phyloP scores from a whole-genome alignment of 2,113 vertebrate genomes.

The Ahaetulla prasina region DNA sequence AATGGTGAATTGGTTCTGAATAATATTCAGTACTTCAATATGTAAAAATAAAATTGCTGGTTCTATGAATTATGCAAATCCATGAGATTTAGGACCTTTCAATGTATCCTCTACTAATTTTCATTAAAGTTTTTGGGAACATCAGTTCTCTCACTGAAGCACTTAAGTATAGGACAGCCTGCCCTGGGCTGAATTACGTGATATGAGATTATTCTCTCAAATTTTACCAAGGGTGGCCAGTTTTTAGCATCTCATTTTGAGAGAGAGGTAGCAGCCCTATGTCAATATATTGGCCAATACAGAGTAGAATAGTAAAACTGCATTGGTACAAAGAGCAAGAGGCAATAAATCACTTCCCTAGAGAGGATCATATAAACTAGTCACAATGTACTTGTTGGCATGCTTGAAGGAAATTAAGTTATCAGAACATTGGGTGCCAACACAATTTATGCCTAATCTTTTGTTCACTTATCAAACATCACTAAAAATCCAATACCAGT shows the following conservation, averaged over 20 bases:
- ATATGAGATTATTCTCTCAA: background rate
- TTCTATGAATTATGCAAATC: background rate
- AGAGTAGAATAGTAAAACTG: background rate
- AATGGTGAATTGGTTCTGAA: background rate
- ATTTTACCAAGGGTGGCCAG: background rate
- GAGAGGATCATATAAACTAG: background rate
- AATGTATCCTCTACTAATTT: background rate
- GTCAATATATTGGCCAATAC: background rate
- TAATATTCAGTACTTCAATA: background rate
- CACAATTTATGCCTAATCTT: background rate
- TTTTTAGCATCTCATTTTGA: conserved; percentile 8
- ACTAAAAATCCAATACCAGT: background rate
- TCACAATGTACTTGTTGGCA: background rate
- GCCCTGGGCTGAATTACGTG: background rate
- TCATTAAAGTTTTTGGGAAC: background rate
- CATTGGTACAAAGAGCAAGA: background rate
- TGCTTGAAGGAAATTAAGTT: background rate
- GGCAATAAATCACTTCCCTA: background rate
- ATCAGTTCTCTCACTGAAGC: background rate
- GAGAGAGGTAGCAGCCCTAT: background rate
- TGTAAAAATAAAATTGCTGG: background rate
- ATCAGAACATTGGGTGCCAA: background rate
- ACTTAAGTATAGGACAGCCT: background rate
- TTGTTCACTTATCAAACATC: background rate
- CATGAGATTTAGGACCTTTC: background rate